These are phyloP conservation scores for Mesorhabditis belari DNA, from an alignment of 2,888 invertebrate genomes.

Conservation along the genomic window DNA sequence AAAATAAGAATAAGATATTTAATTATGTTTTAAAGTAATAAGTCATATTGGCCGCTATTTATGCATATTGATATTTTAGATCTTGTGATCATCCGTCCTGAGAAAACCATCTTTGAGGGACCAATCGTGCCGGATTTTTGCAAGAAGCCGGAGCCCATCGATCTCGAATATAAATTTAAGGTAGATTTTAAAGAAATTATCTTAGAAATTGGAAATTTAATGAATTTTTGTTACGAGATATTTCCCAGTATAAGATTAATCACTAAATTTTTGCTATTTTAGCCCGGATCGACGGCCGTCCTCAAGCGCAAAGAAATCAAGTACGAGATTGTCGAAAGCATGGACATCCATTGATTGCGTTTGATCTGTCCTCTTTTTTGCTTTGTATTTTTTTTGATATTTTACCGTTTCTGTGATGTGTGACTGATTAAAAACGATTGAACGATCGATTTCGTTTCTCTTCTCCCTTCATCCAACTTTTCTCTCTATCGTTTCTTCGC, in stretches of 20 bases:
- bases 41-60: not conserved
- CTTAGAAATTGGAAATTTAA: not conserved
- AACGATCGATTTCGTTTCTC: too few relatives aligned
- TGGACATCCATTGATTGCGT: too few relatives aligned
- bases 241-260: too few relatives aligned
- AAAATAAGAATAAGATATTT: not conserved
- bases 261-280: not conserved
- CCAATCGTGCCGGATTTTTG: conserved; percentile 51
- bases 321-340: conserved; percentile 50
- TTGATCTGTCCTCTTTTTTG: too few relatives aligned
- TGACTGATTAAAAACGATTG: not conserved
- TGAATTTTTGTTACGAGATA: too few relatives aligned
- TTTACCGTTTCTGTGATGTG: not conserved
- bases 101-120: conserved; percentile 54
- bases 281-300: conserved; percentile 37
- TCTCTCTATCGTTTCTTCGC: too few relatives aligned
- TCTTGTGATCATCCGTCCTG: conserved; percentile 82
- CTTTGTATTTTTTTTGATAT: too few relatives aligned
- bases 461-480: too few relatives aligned
- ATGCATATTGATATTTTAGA: conserved; percentile 59
- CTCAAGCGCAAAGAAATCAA: conserved; percentile 48
- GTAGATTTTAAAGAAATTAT: conserved; percentile 6
- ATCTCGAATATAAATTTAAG: conserved; percentile 47
- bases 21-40: not conserved
- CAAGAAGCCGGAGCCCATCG: conserved; percentile 39